A percentile compares a stretch with the other conserved stretches of the same genome.
Evolutionary conservation across 2,113 vertebrate species (phyloP).

Genomic region (Vulpes lagopus): DNA sequence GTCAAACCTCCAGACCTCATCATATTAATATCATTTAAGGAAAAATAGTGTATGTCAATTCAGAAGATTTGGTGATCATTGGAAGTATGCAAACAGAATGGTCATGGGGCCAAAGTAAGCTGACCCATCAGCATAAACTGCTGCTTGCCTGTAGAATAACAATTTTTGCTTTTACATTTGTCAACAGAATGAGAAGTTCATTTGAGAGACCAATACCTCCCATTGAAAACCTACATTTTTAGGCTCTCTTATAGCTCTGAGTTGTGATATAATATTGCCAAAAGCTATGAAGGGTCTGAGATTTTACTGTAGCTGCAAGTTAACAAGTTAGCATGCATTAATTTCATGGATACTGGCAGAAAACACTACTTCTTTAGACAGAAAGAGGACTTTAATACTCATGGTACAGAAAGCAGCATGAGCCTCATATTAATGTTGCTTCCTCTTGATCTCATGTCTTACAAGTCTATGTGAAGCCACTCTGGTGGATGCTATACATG

Average conservation of each 20-base stretch:
- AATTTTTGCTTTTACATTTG: neutral
- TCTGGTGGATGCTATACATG: too few relatives aligned
- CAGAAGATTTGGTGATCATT: neutral
- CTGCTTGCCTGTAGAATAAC: neutral
- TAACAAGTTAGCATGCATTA: neutral
- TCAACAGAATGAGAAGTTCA: neutral
- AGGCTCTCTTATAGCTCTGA: neutral
- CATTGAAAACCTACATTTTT: neutral
- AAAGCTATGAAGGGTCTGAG: neutral
- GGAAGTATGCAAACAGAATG: neutral
- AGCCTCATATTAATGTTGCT: neutral
- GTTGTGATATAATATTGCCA: neutral
- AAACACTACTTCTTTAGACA: neutral
- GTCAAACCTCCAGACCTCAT: neutral
- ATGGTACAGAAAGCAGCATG: neutral
- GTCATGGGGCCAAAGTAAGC: neutral
- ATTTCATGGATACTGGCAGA: neutral
- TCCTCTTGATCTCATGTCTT: neutral
- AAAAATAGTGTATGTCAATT: neutral
- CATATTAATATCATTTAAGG: neutral
- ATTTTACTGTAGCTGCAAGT: neutral
- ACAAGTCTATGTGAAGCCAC: neutral
- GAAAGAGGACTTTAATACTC: neutral
- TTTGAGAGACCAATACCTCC: neutral
- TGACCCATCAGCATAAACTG: neutral